Percentiles rank a stretch among this genome's conserved stretches.
These are phyloP conservation scores for Lepus americanus DNA, from an alignment of 2,113 vertebrate genomes.

Conservation along the genomic window DNA sequence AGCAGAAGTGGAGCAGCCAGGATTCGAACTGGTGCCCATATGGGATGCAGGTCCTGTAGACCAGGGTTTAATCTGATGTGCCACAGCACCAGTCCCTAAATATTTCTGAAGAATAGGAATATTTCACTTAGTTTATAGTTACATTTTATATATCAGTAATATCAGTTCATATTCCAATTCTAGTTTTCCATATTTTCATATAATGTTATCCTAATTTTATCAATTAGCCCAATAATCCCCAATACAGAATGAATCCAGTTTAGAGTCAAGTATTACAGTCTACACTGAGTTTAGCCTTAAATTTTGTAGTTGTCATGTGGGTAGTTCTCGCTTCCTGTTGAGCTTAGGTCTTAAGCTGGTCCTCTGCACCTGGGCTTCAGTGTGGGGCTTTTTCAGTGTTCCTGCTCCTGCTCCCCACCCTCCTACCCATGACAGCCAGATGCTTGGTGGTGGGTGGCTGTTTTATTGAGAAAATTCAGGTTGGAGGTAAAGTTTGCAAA, in stretches of 20 bases:
- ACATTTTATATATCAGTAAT: not conserved
- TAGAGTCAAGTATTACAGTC: not conserved
- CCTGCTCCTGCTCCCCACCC: not conserved
- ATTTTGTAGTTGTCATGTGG: not conserved
- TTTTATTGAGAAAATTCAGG: conserved; percentile 2
- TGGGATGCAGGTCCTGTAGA: too few relatives aligned
- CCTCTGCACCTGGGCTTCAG: not conserved
- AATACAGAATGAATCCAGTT: not conserved
- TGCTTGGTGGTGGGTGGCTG: not conserved
- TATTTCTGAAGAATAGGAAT: conserved; percentile 40
- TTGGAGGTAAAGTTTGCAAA: conserved; percentile 16
- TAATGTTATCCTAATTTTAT: conserved; percentile 7
- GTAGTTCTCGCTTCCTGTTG: not conserved
- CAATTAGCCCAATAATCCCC: not conserved
- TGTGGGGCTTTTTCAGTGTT: not conserved
- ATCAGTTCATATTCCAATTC: conserved; percentile 18
- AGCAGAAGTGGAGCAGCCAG: too few relatives aligned
- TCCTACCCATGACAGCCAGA: not conserved
- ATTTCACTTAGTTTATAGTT: not conserved
- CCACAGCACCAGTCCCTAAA: not conserved
- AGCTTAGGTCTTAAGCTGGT: not conserved
- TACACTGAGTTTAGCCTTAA: not conserved
- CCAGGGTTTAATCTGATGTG: too few relatives aligned
- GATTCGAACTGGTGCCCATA: too few relatives aligned
- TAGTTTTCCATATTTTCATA: not conserved